Percentiles rank a stretch among this genome's conserved stretches.
These are phyloP conservation scores for Epinephelus cyanopodus DNA, from an alignment of 2,113 vertebrate genomes.

Conservation along the genomic window DNA sequence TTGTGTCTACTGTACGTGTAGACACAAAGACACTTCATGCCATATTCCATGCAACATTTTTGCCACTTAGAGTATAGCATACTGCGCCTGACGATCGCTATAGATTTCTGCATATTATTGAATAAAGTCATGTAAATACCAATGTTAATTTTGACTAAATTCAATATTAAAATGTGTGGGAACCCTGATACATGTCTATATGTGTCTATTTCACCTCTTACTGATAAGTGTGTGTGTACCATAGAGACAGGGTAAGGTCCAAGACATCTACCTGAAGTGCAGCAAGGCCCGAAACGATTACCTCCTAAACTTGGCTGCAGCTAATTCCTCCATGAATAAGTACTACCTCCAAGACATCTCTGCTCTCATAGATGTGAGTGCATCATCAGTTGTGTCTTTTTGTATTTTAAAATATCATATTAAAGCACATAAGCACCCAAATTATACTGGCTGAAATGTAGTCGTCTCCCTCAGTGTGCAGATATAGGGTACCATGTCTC, in stretches of 20 bases:
- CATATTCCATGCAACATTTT: too few species aligned
- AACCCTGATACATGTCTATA: neutral
- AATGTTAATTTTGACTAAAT: too few species aligned
- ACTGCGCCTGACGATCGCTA: too few species aligned
- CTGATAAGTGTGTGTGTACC: neutral
- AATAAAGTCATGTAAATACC: too few species aligned
- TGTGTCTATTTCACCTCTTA: neutral
- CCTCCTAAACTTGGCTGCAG: constrained; percentile 88
- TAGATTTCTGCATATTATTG: too few species aligned
- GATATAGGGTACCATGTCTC: constrained; percentile 90
- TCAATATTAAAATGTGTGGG: too few species aligned
- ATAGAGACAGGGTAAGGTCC: constrained; percentile 88
- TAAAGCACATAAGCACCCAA: neutral
- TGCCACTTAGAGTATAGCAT: too few species aligned
- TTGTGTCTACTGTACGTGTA: too few species aligned
- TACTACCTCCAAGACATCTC: constrained; percentile 88
- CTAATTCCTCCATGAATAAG: constrained; percentile 88
- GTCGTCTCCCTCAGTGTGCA: constrained; percentile 82
- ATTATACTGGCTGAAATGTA: neutral
- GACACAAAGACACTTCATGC: too few species aligned
- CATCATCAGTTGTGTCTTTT: neutral
- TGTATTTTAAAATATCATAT: neutral
- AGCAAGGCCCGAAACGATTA: constrained; percentile 92
- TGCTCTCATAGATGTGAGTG: constrained; percentile 90
- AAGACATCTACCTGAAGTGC: constrained; percentile 89